Conservation (phyloP, 2,888 invertebrate species). For the Hoplodrina blanda region DNA sequence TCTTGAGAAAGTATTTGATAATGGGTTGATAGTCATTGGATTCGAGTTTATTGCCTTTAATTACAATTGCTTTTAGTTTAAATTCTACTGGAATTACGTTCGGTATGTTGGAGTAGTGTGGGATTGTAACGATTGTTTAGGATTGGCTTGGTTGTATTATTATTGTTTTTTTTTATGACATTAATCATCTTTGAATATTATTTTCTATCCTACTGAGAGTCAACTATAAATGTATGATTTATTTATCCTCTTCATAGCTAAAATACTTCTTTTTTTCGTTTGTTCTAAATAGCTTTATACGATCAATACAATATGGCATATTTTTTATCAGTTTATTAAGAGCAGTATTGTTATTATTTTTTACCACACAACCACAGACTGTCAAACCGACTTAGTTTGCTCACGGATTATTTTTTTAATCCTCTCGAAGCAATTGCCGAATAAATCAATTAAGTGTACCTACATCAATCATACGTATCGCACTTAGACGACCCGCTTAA, state of each 20-base stretch:
- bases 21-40: constrained; percentile 55
- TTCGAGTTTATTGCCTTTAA: constrained; percentile 59
- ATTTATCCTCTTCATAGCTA: background rate
- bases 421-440: constrained; percentile 42
- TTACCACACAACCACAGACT: constrained; percentile 6
- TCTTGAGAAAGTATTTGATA: constrained; percentile 64
- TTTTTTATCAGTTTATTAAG: background rate
- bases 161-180: constrained; percentile 1
- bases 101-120: constrained; percentile 43
- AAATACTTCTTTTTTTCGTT: too few species aligned
- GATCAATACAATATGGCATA: background rate
- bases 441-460: constrained; percentile 51
- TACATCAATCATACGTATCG: constrained; percentile 59
- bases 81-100: constrained; percentile 53
- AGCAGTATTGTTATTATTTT: background rate
- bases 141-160: background rate
- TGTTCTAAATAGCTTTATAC: too few species aligned
- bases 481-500: constrained; percentile 56
- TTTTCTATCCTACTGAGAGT: constrained; percentile 1
- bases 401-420: constrained; percentile 27
- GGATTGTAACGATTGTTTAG: constrained; percentile 40
- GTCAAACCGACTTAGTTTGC: constrained; percentile 23
- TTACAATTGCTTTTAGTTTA: constrained; percentile 50
- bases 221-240: too few species aligned
- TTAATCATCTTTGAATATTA: too few species aligned